Conservation (phyloP, 2,888 invertebrate genomes). For the Parascotia fuliginaria region DNA sequence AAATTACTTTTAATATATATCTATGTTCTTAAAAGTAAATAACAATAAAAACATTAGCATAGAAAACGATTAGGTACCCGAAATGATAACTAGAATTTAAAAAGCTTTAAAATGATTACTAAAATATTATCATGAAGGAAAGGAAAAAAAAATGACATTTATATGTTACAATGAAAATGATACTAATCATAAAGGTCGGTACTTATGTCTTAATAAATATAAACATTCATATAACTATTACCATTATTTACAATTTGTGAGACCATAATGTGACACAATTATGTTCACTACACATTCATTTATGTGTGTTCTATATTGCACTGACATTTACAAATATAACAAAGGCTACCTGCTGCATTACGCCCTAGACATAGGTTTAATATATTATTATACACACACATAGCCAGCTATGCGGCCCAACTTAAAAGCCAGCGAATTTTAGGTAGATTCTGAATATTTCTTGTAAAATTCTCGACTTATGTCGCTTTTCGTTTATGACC, state of each 20-base stretch:
- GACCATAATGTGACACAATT: slow-evolving; percentile 36
- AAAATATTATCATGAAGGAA: slow-evolving; percentile 22
- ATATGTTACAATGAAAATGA: slow-evolving; percentile 13
- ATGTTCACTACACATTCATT: slow-evolving; percentile 11
- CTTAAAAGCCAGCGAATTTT: too few relatives aligned
- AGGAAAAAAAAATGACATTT: slow-evolving; percentile 17
- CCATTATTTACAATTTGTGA: slow-evolving; percentile 49
- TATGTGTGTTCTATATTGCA: neutral
- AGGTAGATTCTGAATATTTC: too few relatives aligned
- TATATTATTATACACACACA: too few relatives aligned
- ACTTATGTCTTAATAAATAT: slow-evolving; percentile 62
- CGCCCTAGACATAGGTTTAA: too few relatives aligned
- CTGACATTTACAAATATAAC: too few relatives aligned
- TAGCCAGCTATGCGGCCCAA: too few relatives aligned
- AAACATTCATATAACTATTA: slow-evolving; percentile 43
- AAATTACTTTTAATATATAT: slow-evolving; percentile 58
- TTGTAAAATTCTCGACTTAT: too few relatives aligned
- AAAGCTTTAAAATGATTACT: slow-evolving; percentile 32
- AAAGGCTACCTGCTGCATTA: too few relatives aligned
- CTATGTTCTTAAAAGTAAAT: slow-evolving; percentile 71
- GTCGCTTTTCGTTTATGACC: too few relatives aligned
- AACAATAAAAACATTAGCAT: slow-evolving; percentile 64
- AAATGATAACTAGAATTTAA: slow-evolving; percentile 38
- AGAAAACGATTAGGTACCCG: slow-evolving; percentile 48
- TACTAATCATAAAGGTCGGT: slow-evolving; percentile 23